Evolutionary conservation across 2,888 invertebrate species (phyloP).

Genomic region (Hypercompe scribonia): DNA sequence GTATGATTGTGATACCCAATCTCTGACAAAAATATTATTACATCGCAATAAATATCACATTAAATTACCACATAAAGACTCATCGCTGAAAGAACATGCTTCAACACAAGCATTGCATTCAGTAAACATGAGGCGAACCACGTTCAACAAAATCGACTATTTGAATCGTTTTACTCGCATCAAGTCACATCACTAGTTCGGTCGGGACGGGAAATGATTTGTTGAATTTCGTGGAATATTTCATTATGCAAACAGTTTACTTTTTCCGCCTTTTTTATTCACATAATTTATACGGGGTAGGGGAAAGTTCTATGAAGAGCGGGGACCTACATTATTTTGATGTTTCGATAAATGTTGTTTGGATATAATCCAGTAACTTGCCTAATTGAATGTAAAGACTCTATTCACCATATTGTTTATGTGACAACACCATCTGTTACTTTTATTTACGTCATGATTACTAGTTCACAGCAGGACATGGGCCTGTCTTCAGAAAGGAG

Average conservation of each 20-base stretch:
- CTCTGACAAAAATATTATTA: conserved; percentile 18
- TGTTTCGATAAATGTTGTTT: neutral
- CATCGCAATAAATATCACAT: conserved; percentile 13
- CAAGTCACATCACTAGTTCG: conserved; percentile 42
- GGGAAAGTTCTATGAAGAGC: conserved; percentile 32
- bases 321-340: neutral
- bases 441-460: no score
- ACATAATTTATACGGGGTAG: conserved; percentile 25
- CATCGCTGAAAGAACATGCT: conserved; percentile 27
- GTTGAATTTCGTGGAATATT: conserved; percentile 57
- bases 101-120: conserved; percentile 30
- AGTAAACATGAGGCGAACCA: conserved; percentile 10
- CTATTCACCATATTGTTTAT: neutral
- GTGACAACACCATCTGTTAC: neutral
- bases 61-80: conserved; percentile 37
- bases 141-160: conserved; percentile 11
- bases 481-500: no score
- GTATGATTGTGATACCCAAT: neutral
- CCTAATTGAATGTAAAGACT: neutral
- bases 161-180: conserved; percentile 12
- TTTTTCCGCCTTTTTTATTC: conserved; percentile 38
- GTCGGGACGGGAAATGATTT: conserved; percentile 57
- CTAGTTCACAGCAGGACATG: no score
- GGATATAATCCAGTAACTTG: neutral
- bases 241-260: conserved; percentile 57